Conservation (phyloP, 2,888 invertebrate species). For the Petrolisthes manimaculis region DNA sequence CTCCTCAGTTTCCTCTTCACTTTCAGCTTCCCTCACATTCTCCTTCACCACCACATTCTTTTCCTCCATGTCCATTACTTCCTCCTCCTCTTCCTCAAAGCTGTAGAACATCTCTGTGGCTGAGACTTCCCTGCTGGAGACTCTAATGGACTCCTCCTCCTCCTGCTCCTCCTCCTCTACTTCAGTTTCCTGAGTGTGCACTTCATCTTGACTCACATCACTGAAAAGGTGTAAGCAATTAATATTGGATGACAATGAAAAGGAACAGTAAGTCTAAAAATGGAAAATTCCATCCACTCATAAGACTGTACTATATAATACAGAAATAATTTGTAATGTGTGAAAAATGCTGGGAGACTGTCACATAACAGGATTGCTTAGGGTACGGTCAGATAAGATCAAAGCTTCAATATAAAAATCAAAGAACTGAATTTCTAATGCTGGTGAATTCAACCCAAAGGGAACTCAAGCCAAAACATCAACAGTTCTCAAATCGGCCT, state of each 20-base stretch:
- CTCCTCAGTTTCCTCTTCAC: constrained; percentile 1
- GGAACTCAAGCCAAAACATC: no score
- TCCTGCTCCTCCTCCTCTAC: constrained; percentile 7
- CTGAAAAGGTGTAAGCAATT: neutral
- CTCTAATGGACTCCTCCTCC: constrained; percentile 15
- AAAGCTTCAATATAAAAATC: no score
- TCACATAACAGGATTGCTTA: no score
- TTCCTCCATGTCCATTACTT: neutral
- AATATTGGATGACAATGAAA: neutral
- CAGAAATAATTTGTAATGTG: no score
- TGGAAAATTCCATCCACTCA: no score
- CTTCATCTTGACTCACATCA: neutral
- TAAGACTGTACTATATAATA: no score
- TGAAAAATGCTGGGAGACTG: no score
- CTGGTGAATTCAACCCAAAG: no score
- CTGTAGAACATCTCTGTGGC: constrained; percentile 41
- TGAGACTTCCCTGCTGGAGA: constrained; percentile 15
- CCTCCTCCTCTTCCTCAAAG: constrained; percentile 32
- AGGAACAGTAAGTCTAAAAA: neutral
- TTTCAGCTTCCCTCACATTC: neutral
- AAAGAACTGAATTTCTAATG: no score
- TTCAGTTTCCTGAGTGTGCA: neutral
- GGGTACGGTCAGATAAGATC: no score
- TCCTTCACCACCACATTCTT: neutral
- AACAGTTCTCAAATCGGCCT: no score